Evolutionary conservation across 1,140 invertebrate genomes (phyloP).

Genomic region (Homarus americanus): DNA sequence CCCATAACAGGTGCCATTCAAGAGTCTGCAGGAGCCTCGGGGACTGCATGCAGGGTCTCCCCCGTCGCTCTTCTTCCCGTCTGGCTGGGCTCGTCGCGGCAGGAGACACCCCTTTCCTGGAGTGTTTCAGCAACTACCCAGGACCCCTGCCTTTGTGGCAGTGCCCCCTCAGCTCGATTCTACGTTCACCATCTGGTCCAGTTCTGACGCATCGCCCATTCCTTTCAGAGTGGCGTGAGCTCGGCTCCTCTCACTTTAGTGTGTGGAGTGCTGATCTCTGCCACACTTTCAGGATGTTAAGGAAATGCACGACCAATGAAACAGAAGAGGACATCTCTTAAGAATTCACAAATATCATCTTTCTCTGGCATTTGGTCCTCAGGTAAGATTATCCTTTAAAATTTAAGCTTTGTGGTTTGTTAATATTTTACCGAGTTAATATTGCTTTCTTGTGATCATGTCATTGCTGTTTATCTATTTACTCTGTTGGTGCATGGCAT

Average conservation of each 20-base stretch:
- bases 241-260: slow-evolving; percentile 17
- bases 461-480: too few species aligned
- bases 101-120: neutral
- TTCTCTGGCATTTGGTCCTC: neutral
- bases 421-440: too few species aligned
- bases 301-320: neutral
- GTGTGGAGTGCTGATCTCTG: slow-evolving; percentile 6
- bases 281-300: slow-evolving; percentile 22
- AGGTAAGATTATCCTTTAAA: neutral
- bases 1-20: slow-evolving; percentile 55
- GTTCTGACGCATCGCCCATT: neutral
- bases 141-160: neutral
- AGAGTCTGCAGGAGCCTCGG: slow-evolving; percentile 50
- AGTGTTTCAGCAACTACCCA: neutral
- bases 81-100: neutral
- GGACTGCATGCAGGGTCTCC: slow-evolving; percentile 12
- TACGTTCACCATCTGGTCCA: neutral
- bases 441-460: too few species aligned
- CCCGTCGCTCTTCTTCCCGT: neutral
- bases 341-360: slow-evolving; percentile 4
- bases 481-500: too few species aligned
- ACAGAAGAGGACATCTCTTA: neutral
- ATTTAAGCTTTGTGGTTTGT: neutral
- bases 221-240: slow-evolving; percentile 7
- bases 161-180: neutral